Conservation (phyloP, 2,888 invertebrate species). For the Parthenolecanium corni region DNA sequence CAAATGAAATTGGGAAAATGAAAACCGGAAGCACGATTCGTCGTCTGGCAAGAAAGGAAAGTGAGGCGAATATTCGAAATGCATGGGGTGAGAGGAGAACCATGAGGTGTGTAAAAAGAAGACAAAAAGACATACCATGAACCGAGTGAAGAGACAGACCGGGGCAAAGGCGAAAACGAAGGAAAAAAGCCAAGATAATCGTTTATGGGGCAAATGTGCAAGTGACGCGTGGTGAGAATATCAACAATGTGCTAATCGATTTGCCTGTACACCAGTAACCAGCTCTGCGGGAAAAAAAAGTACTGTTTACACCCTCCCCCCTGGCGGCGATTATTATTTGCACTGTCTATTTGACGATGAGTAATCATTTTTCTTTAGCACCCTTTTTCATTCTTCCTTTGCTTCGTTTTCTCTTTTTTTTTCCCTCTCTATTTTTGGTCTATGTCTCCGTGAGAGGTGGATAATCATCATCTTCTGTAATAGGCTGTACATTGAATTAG, state of each 20-base stretch:
- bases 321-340: slow-evolving; percentile 11
- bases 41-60: neutral
- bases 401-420: neutral
- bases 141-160: neutral
- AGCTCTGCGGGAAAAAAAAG: neutral
- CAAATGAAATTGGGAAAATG: too few relatives aligned
- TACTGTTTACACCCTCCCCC: neutral
- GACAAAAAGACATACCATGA: neutral
- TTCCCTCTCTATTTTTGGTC: neutral
- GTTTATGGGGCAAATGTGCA: slow-evolving; percentile 22
- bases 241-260: slow-evolving; percentile 28
- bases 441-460: neutral
- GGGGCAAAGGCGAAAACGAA: neutral
- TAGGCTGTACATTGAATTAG: slow-evolving; percentile 7
- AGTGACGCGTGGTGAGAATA: slow-evolving; percentile 26
- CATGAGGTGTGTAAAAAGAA: neutral
- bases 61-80: slow-evolving; percentile 1
- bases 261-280: neutral
- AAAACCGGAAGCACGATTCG: neutral
- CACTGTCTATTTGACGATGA: slow-evolving; percentile 20
- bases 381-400: neutral
- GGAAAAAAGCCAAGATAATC: slow-evolving; percentile 3
- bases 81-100: neutral
- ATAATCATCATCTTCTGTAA: neutral
- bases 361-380: slow-evolving; percentile 27